Conservation (phyloP, 2,888 invertebrate genomes). For the Resseliella maxima region DNA sequence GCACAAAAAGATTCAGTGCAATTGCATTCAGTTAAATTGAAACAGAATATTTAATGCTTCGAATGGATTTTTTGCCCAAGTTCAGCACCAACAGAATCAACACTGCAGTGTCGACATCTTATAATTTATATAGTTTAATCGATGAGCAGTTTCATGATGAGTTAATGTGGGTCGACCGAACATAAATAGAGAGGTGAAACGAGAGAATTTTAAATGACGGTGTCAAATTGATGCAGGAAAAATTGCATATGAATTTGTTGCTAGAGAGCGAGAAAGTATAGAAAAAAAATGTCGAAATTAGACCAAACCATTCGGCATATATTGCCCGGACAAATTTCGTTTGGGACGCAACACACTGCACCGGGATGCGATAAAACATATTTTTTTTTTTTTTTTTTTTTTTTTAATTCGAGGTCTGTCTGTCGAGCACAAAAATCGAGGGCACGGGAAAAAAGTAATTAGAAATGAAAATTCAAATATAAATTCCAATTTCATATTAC, state of each 20-base stretch:
- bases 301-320: neutral
- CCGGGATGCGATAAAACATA: no score
- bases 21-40: conserved; percentile 9
- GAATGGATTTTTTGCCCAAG: neutral
- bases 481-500: conserved; percentile 53
- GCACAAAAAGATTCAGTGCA: neutral
- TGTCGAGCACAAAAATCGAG: neutral
- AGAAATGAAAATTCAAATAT: conserved; percentile 48
- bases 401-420: neutral
- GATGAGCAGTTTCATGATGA: conserved; percentile 28
- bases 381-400: no score
- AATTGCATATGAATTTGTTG: neutral
- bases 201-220: neutral
- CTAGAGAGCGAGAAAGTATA: no score
- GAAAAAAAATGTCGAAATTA: neutral
- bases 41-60: conserved; percentile 2
- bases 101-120: neutral
- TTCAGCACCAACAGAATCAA: neutral
- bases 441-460: conserved; percentile 30
- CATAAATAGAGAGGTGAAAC: neutral
- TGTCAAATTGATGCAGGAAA: conserved; percentile 48
- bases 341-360: neutral
- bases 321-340: neutral
- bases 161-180: neutral
- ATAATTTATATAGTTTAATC: conserved; percentile 45